Conservation (phyloP, 2,888 invertebrate species). For the Tillus elongatus region DNA sequence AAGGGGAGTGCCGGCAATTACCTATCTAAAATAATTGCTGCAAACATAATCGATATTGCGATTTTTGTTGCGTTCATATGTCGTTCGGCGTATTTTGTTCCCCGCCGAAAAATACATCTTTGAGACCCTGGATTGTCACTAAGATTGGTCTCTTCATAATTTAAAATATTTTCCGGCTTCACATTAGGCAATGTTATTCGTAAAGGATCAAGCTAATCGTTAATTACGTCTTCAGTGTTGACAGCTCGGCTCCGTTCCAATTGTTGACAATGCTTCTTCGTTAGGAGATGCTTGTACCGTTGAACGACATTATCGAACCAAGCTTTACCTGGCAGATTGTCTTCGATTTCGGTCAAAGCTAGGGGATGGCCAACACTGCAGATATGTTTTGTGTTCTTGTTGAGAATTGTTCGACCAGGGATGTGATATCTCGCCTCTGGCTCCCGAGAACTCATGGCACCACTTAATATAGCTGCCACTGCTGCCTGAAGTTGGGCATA, state of each 20-base stretch:
- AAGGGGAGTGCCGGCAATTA: no score
- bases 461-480: no score
- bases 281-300: not conserved
- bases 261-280: constrained; percentile 2
- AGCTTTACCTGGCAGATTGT: constrained; percentile 3
- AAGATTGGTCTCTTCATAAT: constrained; percentile 10
- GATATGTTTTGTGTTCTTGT: constrained; percentile 1
- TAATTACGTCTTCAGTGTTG: no score
- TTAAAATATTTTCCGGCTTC: not conserved
- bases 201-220: no score
- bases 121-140: constrained; percentile 5
- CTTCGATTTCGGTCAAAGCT: constrained; percentile 3
- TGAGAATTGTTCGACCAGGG: not conserved
- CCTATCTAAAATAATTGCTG: not conserved
- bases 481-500: no score
- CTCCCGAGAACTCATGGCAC: no score
- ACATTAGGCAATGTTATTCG: no score
- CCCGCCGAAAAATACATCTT: not conserved
- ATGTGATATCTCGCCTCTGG: constrained; percentile 3
- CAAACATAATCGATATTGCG: constrained; percentile 2
- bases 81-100: not conserved
- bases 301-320: not conserved
- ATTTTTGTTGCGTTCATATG: not conserved
- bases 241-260: no score
- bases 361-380: not conserved